These are phyloP conservation scores for Typhlichthys subterraneus DNA, from an alignment of 2,797 vertebrate genomes.

Conservation along the genomic window DNA sequence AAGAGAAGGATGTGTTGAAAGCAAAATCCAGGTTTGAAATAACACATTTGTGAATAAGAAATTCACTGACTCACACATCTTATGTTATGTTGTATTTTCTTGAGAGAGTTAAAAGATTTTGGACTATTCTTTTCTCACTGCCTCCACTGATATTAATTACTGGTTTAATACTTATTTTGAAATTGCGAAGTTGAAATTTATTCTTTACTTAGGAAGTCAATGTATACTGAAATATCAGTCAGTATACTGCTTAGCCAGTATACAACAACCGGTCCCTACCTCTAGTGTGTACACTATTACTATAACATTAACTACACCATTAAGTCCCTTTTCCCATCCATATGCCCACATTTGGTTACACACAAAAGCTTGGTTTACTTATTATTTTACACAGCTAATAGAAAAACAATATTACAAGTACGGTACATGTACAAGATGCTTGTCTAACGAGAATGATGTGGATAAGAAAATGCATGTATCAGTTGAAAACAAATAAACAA, in stretches of 20 bases:
- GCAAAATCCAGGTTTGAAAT: slow-evolving; percentile 9
- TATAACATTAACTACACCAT: slow-evolving; percentile 3
- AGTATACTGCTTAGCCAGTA: too few relatives aligned
- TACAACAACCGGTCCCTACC: too few relatives aligned
- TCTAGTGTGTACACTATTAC: background rate
- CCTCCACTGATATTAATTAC: slow-evolving; percentile 43
- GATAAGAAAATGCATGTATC: slow-evolving; percentile 34
- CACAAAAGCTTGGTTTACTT: slow-evolving; percentile 66
- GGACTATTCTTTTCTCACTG: slow-evolving; percentile 28
- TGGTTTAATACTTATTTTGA: slow-evolving; percentile 36
- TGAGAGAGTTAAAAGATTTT: background rate
- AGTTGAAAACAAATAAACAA: slow-evolving; percentile 24
- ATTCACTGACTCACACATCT: too few relatives aligned
- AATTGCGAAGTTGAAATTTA: slow-evolving; percentile 22
- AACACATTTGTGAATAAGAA: too few relatives aligned
- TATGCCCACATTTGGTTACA: slow-evolving; percentile 75
- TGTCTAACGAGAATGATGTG: slow-evolving; percentile 49
- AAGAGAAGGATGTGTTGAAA: slow-evolving; percentile 25
- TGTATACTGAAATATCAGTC: too few relatives aligned
- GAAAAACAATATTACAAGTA: slow-evolving; percentile 55
- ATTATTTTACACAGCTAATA: slow-evolving; percentile 68
- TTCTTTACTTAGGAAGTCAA: slow-evolving; percentile 3
- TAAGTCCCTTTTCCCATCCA: slow-evolving; percentile 79
- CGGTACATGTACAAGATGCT: slow-evolving; percentile 52
- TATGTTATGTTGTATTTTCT: slow-evolving; percentile 29